Base-by-base conservation (phyloP, 2,797 vertebrate genomes). In the Halcyon leucocephala region DNA sequence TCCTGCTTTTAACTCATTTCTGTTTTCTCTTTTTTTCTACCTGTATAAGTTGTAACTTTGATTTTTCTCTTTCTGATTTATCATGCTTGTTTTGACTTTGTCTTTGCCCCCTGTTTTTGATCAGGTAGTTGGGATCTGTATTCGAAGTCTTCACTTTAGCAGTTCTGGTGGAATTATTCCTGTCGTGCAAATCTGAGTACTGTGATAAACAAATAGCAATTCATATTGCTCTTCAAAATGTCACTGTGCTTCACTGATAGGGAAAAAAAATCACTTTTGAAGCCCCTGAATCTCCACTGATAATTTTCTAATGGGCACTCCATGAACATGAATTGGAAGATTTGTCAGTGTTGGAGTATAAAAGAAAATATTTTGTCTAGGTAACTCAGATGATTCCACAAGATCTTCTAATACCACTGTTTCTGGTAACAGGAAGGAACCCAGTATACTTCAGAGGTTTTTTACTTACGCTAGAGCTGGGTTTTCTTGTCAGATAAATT, bases 271-370 rank as follows among this genome's bases (percentile, higher is more conserved):
- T 14, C 16, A 48, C 73, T 96, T 95, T 24, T 41, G 33, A 71
- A 89, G 29, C 54, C 29, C 85, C 93, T 80, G 74, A 94, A 52
- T 70, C 16, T 8, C 18, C 48, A 60, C 77, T 41, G 51, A 85
- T 85, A 42, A 58, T 86, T 95, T 91, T 26, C 39, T 90, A 93
- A 94, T 62, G 60, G 77, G 14, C 41, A 91, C 33, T 85, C 35
- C 48, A 57, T 85, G 81, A 82, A 65, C 26, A 57, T 46, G 35
- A 84, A 67, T 88, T 89, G 87, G 67, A 92, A 65, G 48, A 57
- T 82, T 42, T 77, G 42, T 64, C 87, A 72, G 77, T 33, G 16
- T n/a, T 79, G 37, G 19, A 93, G 62, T 48, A 33, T 22, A 42
- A 81, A 82, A 89, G 41, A 89, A 95, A 90, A 52, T 86, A 70